Percentiles rank a stretch among this genome's conserved stretches.
These are phyloP conservation scores for Arenaria interpres DNA, from an alignment of 2,113 vertebrate genomes.

Conservation along the genomic window DNA sequence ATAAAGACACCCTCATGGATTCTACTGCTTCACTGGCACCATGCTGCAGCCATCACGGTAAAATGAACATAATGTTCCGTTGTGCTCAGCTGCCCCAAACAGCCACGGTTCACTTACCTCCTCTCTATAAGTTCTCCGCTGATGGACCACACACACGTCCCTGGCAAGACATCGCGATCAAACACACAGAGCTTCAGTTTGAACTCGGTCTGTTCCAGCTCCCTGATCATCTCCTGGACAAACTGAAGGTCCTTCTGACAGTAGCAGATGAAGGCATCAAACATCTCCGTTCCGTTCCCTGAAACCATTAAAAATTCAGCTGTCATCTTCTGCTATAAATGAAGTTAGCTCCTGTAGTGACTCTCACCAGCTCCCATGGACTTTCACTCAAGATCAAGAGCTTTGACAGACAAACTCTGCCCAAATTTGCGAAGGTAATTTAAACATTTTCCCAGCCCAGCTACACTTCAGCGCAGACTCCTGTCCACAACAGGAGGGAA, in stretches of 20 bases:
- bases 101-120: slow-evolving; percentile 71
- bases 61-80: neutral
- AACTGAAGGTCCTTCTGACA: slow-evolving; percentile 90
- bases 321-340: neutral
- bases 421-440: neutral
- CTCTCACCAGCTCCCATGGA: neutral
- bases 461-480: neutral
- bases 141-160: slow-evolving; percentile 94
- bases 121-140: slow-evolving; percentile 94
- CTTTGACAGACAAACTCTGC: neutral
- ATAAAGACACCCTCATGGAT: neutral
- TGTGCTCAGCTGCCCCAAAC: neutral
- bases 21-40: neutral
- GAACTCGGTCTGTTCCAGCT: slow-evolving; percentile 88
- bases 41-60: neutral
- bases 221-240: slow-evolving; percentile 93
- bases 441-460: neutral
- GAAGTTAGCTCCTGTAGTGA: neutral
- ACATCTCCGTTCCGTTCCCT: slow-evolving; percentile 83
- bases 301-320: neutral
- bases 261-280: slow-evolving; percentile 98
- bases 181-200: slow-evolving; percentile 94
- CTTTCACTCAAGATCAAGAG: neutral
- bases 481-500: neutral
- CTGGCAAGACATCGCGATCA: slow-evolving; percentile 93